Percentiles rank a stretch among this genome's conserved stretches.
These are phyloP conservation scores for Siderastrea siderea DNA, from an alignment of 92 coral and sea anemone species.

Conservation along the genomic window DNA sequence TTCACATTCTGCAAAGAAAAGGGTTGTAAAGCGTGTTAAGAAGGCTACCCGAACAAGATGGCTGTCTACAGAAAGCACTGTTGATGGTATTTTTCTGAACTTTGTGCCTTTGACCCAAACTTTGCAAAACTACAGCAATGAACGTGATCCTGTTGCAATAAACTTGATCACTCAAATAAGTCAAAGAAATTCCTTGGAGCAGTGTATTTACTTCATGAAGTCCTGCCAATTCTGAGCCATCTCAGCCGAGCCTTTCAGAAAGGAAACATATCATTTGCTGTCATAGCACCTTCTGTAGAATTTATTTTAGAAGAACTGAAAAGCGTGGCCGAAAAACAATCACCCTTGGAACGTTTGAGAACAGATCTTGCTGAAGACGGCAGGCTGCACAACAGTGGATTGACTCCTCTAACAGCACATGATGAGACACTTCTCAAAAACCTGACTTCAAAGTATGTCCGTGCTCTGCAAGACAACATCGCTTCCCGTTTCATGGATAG, in stretches of 20 bases:
- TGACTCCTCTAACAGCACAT: slow-evolving; percentile 55
- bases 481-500: not conserved
- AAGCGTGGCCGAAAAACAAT: slow-evolving; percentile 45
- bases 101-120: slow-evolving; percentile 73
- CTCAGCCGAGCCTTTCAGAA: slow-evolving; percentile 74
- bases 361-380: slow-evolving; percentile 71
- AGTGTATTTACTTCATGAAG: slow-evolving; percentile 70
- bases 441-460: slow-evolving; percentile 49
- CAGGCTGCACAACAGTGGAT: slow-evolving; percentile 46
- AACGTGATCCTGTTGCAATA: slow-evolving; percentile 67
- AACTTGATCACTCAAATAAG: slow-evolving; percentile 57
- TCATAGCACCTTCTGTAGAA: slow-evolving; percentile 65
- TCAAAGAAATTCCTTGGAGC: slow-evolving; percentile 75
- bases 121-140: slow-evolving; percentile 65
- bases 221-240: slow-evolving; percentile 71
- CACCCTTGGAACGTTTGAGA: slow-evolving; percentile 46
- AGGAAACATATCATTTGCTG: slow-evolving; percentile 75
- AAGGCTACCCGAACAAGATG: slow-evolving; percentile 77
- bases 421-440: slow-evolving; percentile 51
- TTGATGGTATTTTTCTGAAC: slow-evolving; percentile 74
- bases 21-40: slow-evolving; percentile 56
- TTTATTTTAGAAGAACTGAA: slow-evolving; percentile 63
- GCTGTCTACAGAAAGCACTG: slow-evolving; percentile 71
- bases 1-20: slow-evolving; percentile 53
- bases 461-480: slow-evolving; percentile 45